Conservation (phyloP, 1,140 invertebrate genomes). For the Cheumatopsyche charites region DNA sequence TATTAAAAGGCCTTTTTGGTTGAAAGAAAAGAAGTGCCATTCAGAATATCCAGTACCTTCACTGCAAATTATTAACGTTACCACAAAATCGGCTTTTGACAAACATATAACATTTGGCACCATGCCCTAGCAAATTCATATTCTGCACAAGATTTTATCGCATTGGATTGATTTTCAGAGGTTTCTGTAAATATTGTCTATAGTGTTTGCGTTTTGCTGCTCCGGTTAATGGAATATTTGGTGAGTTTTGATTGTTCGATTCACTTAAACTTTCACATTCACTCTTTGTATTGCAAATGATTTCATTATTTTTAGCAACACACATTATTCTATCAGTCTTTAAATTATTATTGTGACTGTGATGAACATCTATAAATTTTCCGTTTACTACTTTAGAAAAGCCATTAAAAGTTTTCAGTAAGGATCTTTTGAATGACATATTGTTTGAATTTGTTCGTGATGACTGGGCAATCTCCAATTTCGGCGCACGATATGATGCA, state of each 20-base stretch:
- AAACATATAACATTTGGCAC: constrained; percentile 13
- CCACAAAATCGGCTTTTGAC: constrained; percentile 2
- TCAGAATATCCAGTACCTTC: constrained; percentile 21
- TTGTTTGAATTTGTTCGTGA: neutral
- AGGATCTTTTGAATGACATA: neutral
- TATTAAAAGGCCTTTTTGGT: constrained; percentile 44
- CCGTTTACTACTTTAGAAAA: constrained; percentile 34
- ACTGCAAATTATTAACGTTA: neutral
- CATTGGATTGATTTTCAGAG: neutral
- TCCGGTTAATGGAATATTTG: constrained; percentile 24
- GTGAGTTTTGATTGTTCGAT: constrained; percentile 1
- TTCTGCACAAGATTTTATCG: constrained; percentile 17
- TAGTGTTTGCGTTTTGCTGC: constrained; percentile 44
- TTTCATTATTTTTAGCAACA: constrained; percentile 38
- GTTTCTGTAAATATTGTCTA: constrained; percentile 24
- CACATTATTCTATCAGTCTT: constrained; percentile 48
- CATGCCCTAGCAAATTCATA: neutral
- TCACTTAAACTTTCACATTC: constrained; percentile 22
- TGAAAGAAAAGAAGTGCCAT: constrained; percentile 26
- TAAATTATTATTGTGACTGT: constrained; percentile 46
- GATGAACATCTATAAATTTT: constrained; percentile 29
- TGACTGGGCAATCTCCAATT: neutral
- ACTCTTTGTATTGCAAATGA: constrained; percentile 27
- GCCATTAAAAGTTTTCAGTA: constrained; percentile 34
- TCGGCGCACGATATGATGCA: constrained; percentile 36